phyloP scores from a whole-genome alignment of 2,113 vertebrate genomes.

The Ammodytes marinus region DNA sequence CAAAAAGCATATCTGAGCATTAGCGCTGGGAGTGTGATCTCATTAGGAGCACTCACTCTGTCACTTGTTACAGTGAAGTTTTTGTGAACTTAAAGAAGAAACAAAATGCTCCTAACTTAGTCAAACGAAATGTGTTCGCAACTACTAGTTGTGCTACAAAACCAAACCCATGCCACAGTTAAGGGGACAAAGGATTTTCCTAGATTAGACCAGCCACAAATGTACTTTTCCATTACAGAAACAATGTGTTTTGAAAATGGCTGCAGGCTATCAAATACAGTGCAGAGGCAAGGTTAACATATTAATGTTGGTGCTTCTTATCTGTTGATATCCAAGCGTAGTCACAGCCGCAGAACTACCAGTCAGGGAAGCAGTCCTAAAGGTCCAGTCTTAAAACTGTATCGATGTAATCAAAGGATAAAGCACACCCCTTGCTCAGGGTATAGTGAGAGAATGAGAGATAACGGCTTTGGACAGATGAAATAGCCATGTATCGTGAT shows the following conservation, averaged over 20 bases:
- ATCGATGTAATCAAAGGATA: slow-evolving; percentile 60
- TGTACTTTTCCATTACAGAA: slow-evolving; percentile 28
- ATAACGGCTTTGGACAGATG: slow-evolving; percentile 37
- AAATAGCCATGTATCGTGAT: slow-evolving; percentile 8
- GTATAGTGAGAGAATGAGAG: slow-evolving; percentile 42
- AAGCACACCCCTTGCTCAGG: slow-evolving; percentile 29
- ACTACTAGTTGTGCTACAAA: slow-evolving; percentile 1
- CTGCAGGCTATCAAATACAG: slow-evolving; percentile 3
- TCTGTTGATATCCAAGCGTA: slow-evolving; percentile 38
- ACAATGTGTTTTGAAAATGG: slow-evolving; percentile 34
- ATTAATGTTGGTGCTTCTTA: slow-evolving; percentile 11
- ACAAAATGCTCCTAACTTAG: neutral
- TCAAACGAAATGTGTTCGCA: neutral
- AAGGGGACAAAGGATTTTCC: slow-evolving; percentile 30
- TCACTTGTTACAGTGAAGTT: slow-evolving; percentile 16
- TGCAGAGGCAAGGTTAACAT: slow-evolving; percentile 18
- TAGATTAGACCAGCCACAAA: slow-evolving; percentile 45
- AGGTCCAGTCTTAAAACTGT: slow-evolving; percentile 49
- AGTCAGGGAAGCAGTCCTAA: slow-evolving; percentile 51
- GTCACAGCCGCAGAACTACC: slow-evolving; percentile 33
- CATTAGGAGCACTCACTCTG: slow-evolving; percentile 33
- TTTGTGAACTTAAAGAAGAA: neutral
- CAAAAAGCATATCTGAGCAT: slow-evolving; percentile 19
- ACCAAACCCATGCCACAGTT: neutral
- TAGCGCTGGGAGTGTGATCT: slow-evolving; percentile 25